Conservation (phyloP, 2,113 vertebrate genomes). For the cat (Felis catus) region DNA sequence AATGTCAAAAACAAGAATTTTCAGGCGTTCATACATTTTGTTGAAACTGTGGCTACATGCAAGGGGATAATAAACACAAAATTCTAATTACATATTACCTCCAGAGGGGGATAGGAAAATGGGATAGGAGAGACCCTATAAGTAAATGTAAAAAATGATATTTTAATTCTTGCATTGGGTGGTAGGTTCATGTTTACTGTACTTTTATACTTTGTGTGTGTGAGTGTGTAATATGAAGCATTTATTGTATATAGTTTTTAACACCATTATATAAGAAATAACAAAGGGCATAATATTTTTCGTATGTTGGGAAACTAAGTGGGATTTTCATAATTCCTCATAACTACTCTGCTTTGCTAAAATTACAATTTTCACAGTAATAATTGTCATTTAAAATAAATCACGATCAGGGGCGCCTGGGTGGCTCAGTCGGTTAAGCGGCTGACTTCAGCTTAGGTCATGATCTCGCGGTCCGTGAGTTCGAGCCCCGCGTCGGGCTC, state of each 20-base stretch:
- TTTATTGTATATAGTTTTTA: not conserved
- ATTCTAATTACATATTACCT: not conserved
- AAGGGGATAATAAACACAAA: not conserved
- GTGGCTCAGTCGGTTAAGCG: too few species aligned
- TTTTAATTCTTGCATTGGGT: not conserved
- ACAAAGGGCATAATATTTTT: not conserved
- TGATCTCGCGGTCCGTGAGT: too few species aligned
- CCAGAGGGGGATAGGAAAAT: not conserved
- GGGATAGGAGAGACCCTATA: not conserved
- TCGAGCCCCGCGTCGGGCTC: too few species aligned
- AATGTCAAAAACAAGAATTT: not conserved
- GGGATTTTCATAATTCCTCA: constrained; percentile 9
- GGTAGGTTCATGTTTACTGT: not conserved
- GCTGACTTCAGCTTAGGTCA: too few species aligned
- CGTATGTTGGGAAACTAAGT: not conserved
- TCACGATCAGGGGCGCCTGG: not conserved
- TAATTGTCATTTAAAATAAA: not conserved
- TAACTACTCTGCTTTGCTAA: not conserved
- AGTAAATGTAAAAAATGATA: not conserved
- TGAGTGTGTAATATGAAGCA: not conserved
- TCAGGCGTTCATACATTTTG: not conserved
- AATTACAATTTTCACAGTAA: not conserved
- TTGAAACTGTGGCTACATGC: not conserved
- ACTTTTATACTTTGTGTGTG: not conserved
- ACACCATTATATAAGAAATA: not conserved